Evolutionary conservation across 2,888 invertebrate genomes (phyloP), one percentile per base, ranked within the genome.

Genomic region (Orthosia incerta): DNA sequence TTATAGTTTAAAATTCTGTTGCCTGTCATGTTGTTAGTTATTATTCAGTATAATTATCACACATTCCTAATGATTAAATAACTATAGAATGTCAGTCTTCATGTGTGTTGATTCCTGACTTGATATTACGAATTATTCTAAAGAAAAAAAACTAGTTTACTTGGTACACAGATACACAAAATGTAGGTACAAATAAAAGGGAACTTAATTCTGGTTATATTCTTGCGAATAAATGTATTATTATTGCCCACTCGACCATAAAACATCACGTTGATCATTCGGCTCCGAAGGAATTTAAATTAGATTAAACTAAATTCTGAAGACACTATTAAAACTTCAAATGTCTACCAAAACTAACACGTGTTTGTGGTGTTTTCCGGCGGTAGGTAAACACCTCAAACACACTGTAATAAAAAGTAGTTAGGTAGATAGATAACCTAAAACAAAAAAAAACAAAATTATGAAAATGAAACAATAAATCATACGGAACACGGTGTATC

Each of bases 391-490:
- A 68, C 57, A 62, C n/a, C 51, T 50, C 45, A 51, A 50, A 61
- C 59, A 72, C 60, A 53, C 39, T 39, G 57, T 64, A 71, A 71
- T 74, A 74, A 67, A 74, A 73, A n/a, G n/a, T n/a, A n/a, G n/a
- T n/a, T n/a, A n/a, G n/a, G n/a, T n/a, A n/a, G n/a, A 55, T 7
- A 46, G 51, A 55, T 59, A 39, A 3, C 39, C 3, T n/a, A 18
- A 46, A 62, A 79, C 76, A 81, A 80, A 88, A 90, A 89, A 84
- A 75, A 61, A 61, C 71, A 80, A 20, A 15, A 45, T 39, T 45
- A 87, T 84, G 88, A 87, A 88, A 89, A 89, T 90, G 71, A 89
- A 88, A 89, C 83, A 85, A 87, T 91, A 89, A 91, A 90, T 90
- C 89, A 86, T 80, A 72, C 59, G 55, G 75, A 72, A 70, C 74